Evolutionary conservation across 2,113 vertebrate species (phyloP).

Genomic region (Pontoporia blainvillei): DNA sequence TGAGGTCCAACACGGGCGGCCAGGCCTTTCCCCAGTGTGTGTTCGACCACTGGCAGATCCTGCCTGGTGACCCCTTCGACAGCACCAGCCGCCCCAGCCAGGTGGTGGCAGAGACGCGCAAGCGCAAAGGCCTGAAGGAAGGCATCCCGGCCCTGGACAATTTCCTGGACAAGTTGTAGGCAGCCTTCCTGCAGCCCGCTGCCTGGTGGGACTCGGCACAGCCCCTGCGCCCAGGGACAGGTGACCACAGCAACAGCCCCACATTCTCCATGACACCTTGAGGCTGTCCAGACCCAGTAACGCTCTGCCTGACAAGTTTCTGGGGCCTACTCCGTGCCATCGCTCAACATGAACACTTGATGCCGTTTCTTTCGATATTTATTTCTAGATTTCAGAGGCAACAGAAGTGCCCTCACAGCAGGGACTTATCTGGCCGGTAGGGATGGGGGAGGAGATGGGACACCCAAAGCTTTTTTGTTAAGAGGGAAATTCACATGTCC

Average conservation of each 20-base stretch:
- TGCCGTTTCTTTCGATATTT: conserved; percentile 75
- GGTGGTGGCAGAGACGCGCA: conserved; percentile 90
- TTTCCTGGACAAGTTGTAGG: conserved; percentile 95
- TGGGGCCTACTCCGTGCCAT: conserved; percentile 60
- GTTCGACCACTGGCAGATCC: conserved; percentile 97
- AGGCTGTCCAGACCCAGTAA: conserved; percentile 66
- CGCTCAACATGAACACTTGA: conserved; percentile 66
- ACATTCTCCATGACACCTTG: conserved; percentile 53
- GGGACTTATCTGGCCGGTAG: neutral
- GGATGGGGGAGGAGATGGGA: conserved; percentile 25
- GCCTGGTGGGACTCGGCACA: conserved; percentile 22
- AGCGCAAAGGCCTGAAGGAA: conserved; percentile 96
- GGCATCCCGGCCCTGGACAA: conserved; percentile 93
- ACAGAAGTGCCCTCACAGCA: neutral
- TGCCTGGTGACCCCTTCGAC: conserved; percentile 91
- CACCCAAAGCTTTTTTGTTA: neutral
- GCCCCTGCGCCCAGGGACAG: neutral
- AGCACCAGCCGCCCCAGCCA: conserved; percentile 79
- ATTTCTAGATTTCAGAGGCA: conserved; percentile 66
- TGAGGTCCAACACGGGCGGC: conserved; percentile 93
- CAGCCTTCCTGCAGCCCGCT: neutral
- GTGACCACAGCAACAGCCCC: neutral
- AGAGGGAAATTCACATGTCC: conserved; percentile 19
- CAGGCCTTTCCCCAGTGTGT: conserved; percentile 98
- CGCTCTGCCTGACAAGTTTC: conserved; percentile 60